Evolutionary conservation across 2,797 vertebrate species (phyloP).

Genomic region (Sebastes hubbsi): DNA sequence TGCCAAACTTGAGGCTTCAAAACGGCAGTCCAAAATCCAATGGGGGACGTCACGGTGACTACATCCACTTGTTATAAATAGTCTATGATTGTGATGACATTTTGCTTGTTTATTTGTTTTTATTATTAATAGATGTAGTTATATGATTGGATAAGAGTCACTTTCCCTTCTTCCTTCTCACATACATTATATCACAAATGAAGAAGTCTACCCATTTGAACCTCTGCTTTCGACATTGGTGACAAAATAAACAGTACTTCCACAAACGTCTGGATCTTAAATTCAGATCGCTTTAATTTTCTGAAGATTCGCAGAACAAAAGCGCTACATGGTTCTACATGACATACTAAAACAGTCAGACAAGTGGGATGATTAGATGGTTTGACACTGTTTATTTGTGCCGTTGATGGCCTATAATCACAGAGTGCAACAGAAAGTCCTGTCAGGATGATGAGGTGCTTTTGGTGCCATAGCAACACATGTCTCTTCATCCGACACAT

Average conservation of each 20-base stretch:
- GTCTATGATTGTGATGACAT: not conserved
- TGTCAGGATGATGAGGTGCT: constrained; percentile 23
- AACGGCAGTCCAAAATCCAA: too few species aligned
- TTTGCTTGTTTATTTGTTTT: not conserved
- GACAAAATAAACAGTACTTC: not conserved
- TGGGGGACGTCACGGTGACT: too few species aligned
- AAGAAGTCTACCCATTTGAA: not conserved
- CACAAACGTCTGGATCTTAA: not conserved
- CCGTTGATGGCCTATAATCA: constrained; percentile 43
- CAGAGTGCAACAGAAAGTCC: constrained; percentile 9
- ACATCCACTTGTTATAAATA: too few species aligned
- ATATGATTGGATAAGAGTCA: not conserved
- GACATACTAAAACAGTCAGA: constrained; percentile 14
- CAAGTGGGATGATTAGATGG: constrained; percentile 15
- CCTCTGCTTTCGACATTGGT: not conserved
- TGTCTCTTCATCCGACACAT: not conserved
- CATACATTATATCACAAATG: not conserved
- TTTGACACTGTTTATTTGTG: constrained; percentile 56
- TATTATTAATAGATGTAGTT: not conserved
- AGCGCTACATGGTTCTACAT: not conserved
- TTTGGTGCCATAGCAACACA: constrained; percentile 15
- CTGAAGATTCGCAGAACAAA: not conserved
- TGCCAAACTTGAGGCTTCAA: too few species aligned
- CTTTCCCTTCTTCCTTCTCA: not conserved
- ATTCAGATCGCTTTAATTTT: not conserved